These are phyloP conservation scores for Esox niger DNA, from an alignment of 2,113 vertebrate species.

Conservation along the genomic window DNA sequence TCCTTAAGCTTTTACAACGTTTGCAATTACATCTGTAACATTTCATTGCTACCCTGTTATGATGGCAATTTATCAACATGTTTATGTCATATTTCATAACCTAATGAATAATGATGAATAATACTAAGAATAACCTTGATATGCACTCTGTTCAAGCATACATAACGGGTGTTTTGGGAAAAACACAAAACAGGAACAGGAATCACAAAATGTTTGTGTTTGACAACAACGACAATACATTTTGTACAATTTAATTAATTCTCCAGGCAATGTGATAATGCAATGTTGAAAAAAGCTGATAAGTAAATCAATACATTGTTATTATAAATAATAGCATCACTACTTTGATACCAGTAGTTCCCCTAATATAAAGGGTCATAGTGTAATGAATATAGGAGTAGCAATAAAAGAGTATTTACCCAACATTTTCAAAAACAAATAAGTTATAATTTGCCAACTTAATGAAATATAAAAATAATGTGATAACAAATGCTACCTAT, in stretches of 20 bases:
- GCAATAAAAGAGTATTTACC: slow-evolving; percentile 68
- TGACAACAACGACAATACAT: no score
- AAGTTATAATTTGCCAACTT: no score
- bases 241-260: no score
- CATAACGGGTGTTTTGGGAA: background rate
- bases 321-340: background rate
- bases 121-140: background rate
- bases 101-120: background rate
- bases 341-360: no score
- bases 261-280: no score
- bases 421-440: background rate
- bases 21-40: background rate
- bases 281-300: no score
- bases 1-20: background rate
- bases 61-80: background rate
- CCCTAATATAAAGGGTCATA: background rate
- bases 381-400: slow-evolving; percentile 3
- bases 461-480: no score
- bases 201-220: no score
- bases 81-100: background rate
- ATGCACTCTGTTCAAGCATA: background rate
- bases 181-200: background rate
- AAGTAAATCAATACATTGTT: background rate
- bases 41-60: background rate
- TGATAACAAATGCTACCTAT: no score